phyloP scores from a whole-genome alignment of 2,888 invertebrate species.

The Ormyrus rosae region DNA sequence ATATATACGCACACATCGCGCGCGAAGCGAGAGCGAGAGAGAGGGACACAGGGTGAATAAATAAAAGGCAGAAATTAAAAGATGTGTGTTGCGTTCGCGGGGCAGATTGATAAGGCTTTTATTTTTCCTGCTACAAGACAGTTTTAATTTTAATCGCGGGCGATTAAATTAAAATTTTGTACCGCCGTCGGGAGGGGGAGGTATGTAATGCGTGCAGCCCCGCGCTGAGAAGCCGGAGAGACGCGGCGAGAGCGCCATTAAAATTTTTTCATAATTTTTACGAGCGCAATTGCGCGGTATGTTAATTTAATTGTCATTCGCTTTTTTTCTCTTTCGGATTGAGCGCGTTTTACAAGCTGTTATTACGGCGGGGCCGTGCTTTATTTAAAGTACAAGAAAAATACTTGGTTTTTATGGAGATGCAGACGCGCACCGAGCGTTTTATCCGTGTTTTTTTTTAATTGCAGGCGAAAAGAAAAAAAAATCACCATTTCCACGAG shows the following conservation, averaged over 20 bases:
- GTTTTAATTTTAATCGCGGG: conserved; percentile 15
- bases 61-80: conserved; percentile 17
- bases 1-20: neutral
- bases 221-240: neutral
- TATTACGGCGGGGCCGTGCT: too few species aligned
- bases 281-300: conserved; percentile 8
- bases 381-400: too few species aligned
- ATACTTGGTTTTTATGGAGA: too few species aligned
- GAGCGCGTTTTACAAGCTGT: too few species aligned
- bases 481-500: too few species aligned
- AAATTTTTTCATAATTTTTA: conserved; percentile 28
- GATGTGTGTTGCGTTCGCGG: neutral
- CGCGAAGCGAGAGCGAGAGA: too few species aligned
- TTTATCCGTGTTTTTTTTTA: too few species aligned
- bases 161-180: conserved; percentile 5
- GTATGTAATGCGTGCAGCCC: too few species aligned
- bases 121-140: conserved; percentile 11
- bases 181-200: too few species aligned
- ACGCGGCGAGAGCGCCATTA: neutral
- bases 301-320: conserved; percentile 28
- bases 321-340: too few species aligned
- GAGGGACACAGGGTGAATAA: conserved; percentile 32
- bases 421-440: too few species aligned
- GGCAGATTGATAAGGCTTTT: conserved; percentile 38
- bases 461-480: too few species aligned